A percentile compares a stretch with the other conserved stretches of the same genome.
These are phyloP conservation scores for Fratercula arctica DNA, from an alignment of 2,797 vertebrate genomes.

Conservation along the genomic window DNA sequence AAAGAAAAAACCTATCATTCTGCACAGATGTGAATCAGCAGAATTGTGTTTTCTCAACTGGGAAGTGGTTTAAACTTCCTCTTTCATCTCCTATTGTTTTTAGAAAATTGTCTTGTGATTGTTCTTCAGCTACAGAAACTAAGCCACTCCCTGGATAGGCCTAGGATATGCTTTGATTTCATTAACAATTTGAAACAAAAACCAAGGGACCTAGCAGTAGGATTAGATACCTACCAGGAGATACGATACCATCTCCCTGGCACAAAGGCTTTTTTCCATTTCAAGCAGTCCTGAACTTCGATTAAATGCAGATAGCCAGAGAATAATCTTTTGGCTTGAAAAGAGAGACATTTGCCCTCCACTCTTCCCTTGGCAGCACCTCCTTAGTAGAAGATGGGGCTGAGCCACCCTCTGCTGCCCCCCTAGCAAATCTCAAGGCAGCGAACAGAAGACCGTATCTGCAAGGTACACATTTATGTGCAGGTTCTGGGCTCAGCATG, in stretches of 20 bases:
- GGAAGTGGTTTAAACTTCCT: slow-evolving; percentile 77
- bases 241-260: slow-evolving; percentile 6
- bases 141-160: slow-evolving; percentile 42
- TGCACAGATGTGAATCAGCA: slow-evolving; percentile 75
- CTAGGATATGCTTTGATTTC: slow-evolving; percentile 30
- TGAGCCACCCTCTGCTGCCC: not conserved
- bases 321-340: not conserved
- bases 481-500: not conserved
- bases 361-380: not conserved
- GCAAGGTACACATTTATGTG: not conserved
- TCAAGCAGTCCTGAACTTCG: not conserved
- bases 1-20: slow-evolving; percentile 37
- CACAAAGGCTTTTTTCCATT: not conserved
- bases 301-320: slow-evolving; percentile 7
- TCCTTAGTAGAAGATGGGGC: not conserved
- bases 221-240: not conserved
- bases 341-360: not conserved
- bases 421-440: not conserved
- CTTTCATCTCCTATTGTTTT: slow-evolving; percentile 74
- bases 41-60: slow-evolving; percentile 60
- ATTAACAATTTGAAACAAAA: slow-evolving; percentile 51
- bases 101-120: slow-evolving; percentile 75
- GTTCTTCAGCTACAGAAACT: slow-evolving; percentile 59
- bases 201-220: not conserved
- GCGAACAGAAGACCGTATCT: not conserved